Evolutionary conservation across 2,113 vertebrate species (phyloP).

Genomic region (Myiagra hebetior): DNA sequence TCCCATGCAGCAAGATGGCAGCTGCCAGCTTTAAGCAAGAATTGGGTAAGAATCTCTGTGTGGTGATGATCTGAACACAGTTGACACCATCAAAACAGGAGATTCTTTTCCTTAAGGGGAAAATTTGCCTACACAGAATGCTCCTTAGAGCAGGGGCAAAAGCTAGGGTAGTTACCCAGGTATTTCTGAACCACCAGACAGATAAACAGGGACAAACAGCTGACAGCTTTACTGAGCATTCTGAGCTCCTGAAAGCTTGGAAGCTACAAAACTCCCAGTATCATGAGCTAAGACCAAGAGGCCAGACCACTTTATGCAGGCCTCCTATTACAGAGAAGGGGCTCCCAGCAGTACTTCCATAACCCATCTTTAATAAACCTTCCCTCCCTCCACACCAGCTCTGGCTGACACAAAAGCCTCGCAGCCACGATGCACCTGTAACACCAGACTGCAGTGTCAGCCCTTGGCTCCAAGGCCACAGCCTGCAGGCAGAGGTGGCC

Average conservation of each 20-base stretch:
- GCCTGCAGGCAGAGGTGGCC: background rate
- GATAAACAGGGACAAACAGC: background rate
- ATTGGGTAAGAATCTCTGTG: background rate
- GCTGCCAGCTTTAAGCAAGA: background rate
- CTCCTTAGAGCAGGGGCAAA: background rate
- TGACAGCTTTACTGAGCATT: background rate
- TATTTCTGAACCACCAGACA: background rate
- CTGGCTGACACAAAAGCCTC: background rate
- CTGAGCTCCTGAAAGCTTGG: background rate
- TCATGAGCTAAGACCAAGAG: background rate
- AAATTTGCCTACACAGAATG: background rate
- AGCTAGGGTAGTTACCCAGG: background rate
- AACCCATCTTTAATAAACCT: background rate
- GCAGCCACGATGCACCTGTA: rapidly evolving
- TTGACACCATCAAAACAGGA: background rate
- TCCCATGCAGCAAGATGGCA: background rate
- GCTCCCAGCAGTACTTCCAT: background rate
- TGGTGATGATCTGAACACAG: background rate
- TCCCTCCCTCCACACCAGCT: background rate
- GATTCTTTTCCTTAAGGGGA: background rate
- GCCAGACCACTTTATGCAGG: background rate
- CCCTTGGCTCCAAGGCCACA: background rate
- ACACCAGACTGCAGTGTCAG: background rate
- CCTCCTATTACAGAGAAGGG: background rate
- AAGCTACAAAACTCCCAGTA: background rate